Conservation (phyloP, 1,140 invertebrate genomes). For the Zophobas atratus region DNA sequence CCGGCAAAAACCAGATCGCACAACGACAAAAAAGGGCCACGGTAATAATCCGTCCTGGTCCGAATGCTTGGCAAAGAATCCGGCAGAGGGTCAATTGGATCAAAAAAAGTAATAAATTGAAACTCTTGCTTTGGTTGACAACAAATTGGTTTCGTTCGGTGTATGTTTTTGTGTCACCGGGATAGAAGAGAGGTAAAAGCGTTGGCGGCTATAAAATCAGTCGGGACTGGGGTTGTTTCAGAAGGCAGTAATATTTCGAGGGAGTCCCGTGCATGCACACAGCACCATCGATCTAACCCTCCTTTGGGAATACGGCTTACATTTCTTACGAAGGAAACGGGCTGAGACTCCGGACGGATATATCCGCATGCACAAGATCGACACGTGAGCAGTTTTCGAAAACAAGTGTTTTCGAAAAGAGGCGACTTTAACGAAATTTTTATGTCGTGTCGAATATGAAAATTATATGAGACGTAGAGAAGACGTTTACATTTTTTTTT, state of each 20-base stretch:
- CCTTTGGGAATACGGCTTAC: slow-evolving; percentile 44
- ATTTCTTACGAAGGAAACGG: slow-evolving; percentile 43
- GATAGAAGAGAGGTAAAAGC: slow-evolving; percentile 25
- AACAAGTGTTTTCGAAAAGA: slow-evolving; percentile 35
- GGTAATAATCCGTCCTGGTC: background rate
- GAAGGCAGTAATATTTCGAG: slow-evolving; percentile 41
- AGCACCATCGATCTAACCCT: slow-evolving; percentile 44
- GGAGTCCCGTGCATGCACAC: slow-evolving; percentile 38
- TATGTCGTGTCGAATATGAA: slow-evolving; percentile 34
- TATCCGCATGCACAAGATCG: slow-evolving; percentile 38
- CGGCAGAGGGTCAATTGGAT: slow-evolving; percentile 19
- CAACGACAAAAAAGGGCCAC: background rate
- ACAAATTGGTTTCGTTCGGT: slow-evolving; percentile 33
- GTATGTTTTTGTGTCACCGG: slow-evolving; percentile 27
- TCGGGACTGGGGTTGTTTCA: slow-evolving; percentile 30
- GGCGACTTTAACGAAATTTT: slow-evolving; percentile 28
- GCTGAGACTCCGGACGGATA: slow-evolving; percentile 38
- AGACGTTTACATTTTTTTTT: slow-evolving; percentile 8
- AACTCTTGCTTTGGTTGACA: slow-evolving; percentile 24
- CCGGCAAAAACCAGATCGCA: background rate
- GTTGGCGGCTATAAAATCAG: slow-evolving; percentile 39
- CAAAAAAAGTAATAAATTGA: slow-evolving; percentile 36
- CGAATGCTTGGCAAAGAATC: background rate
- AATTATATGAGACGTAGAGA: slow-evolving; percentile 16
- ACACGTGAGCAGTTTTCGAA: slow-evolving; percentile 41